These are phyloP conservation scores for Neodontobutis hainanensis DNA, from an alignment of 2,113 vertebrate genomes.

Conservation along the genomic window DNA sequence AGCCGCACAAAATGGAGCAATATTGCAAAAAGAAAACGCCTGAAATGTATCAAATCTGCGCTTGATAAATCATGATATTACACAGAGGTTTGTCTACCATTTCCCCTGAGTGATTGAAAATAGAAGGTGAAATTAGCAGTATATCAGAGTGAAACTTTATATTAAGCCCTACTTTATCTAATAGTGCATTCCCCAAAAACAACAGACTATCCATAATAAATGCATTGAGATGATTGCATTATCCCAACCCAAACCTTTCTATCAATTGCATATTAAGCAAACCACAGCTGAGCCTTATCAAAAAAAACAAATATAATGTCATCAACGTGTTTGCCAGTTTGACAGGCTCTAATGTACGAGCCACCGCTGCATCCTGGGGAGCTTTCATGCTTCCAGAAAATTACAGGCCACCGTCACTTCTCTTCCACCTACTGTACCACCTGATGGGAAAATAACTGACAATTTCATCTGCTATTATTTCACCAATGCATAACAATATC, in stretches of 20 bases:
- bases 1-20: conserved; percentile 11
- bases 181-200: background rate
- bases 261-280: conserved; percentile 49
- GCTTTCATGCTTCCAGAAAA: conserved; percentile 59
- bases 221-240: conserved; percentile 13
- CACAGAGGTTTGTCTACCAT: background rate
- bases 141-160: background rate
- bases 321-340: conserved; percentile 11
- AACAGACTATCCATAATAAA: background rate
- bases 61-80: conserved; percentile 12
- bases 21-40: conserved; percentile 12
- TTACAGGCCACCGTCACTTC: conserved; percentile 49
- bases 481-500: conserved; percentile 43
- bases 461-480: conserved; percentile 57
- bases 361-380: conserved; percentile 50
- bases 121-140: background rate
- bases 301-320: conserved; percentile 36
- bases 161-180: background rate
- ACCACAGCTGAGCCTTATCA: conserved; percentile 46
- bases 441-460: conserved; percentile 62
- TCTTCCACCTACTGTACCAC: conserved; percentile 61
- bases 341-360: conserved; percentile 43
- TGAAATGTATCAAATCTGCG: conserved; percentile 1
- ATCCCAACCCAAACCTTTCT: conserved; percentile 21
- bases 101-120: background rate